Percentiles rank a stretch among this genome's conserved stretches.
These are phyloP conservation scores for Sebastes oblongus DNA, from an alignment of 2,797 vertebrate species.

Conservation along the genomic window DNA sequence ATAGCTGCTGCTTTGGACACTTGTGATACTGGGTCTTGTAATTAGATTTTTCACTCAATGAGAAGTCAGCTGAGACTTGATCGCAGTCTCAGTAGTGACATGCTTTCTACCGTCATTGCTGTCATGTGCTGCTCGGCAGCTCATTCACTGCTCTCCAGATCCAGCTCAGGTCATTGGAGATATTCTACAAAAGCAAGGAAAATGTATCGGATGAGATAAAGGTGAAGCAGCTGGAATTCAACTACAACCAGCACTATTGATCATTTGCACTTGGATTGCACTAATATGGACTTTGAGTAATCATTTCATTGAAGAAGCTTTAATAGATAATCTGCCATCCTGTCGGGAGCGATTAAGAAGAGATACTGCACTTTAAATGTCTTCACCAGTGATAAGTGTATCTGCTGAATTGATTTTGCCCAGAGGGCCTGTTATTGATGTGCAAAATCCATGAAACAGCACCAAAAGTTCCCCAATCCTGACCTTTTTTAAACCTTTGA, in stretches of 20 bases:
- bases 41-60: conserved; percentile 65
- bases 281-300: conserved; percentile 44
- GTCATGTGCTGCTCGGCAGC: conserved; percentile 37
- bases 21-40: conserved; percentile 43
- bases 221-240: neutral
- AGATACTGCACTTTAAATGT: neutral
- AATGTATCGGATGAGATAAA: neutral
- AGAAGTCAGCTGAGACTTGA: conserved; percentile 68
- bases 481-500: too few species aligned
- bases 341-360: neutral
- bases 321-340: neutral
- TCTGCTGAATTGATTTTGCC: neutral
- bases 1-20: conserved; percentile 19
- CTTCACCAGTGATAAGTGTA: neutral
- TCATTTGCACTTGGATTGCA: neutral
- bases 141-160: neutral
- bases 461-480: neutral
- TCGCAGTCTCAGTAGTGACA: neutral
- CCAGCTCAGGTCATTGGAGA: neutral
- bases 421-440: neutral
- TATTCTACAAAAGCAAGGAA: neutral
- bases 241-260: neutral
- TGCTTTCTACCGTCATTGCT: neutral
- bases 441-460: neutral
- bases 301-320: neutral